Evolutionary conservation across 2,113 vertebrate species (phyloP), one percentile per base, ranked within the genome.

Genomic region (Puntigrus tetrazona): DNA sequence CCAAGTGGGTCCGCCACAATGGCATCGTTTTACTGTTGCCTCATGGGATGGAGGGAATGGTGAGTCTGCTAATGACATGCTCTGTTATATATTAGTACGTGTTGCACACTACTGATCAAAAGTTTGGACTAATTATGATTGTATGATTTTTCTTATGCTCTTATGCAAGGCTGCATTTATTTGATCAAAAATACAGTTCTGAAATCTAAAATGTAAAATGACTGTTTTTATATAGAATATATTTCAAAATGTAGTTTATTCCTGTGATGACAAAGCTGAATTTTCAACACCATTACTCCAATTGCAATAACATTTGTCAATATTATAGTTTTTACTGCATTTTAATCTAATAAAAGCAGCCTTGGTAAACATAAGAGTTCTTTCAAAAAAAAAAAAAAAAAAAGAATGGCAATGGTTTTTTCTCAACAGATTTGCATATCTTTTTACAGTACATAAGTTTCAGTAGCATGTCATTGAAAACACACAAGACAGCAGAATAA

Each of bases 1-100:
- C 96, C 92, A 97, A 97, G 89, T 97, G 96, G 96, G 95, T 97
- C 85, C 81, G 96, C 50, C 95, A 97, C 92, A 96, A 96, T 0
- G 96, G 96, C 88, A 97, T 97, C 0, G 95, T 97, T 31, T 89
- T 97, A 87, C 94, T 97, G 86, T 94, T 96, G 7, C 95, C 95
- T 25, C 94, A 96, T 0, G 95, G 94, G 89, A 93, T 96, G 94
- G 95, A 96, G 90, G 96, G 96, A 85, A 97, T 96, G 96, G 96
- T 96, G 91, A 90, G 91, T 73, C 38, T 43, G 36, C 67, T 67
- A 18, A 36, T 22, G 63, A 18, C 63, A 67, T 50, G n/a, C n/a
- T n/a, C n/a, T n/a, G 18, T 50, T 20, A 50, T 18, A 50, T 55
- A 22, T 45, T n/a, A n/a, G n/a, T n/a, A n/a, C n/a, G n/a, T n/a